A percentile compares a stretch with the other conserved stretches of the same genome.
Evolutionary conservation across 2,888 invertebrate species (phyloP).

Genomic region (Digitonthophagus gazella): DNA sequence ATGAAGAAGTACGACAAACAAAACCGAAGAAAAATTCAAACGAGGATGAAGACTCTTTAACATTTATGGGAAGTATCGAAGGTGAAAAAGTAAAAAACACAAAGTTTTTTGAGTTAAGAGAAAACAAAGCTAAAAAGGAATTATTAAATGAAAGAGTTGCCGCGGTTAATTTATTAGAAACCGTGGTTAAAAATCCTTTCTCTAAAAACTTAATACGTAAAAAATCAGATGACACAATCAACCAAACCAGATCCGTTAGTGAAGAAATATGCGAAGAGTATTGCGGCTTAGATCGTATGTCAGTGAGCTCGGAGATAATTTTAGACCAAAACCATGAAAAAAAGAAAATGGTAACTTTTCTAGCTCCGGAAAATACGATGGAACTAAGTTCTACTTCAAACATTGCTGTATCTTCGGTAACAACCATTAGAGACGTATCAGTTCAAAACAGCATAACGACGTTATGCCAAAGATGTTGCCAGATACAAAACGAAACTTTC

Average conservation of each 20-base stretch:
- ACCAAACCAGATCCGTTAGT: conserved; percentile 18
- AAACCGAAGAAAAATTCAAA: too few relatives aligned
- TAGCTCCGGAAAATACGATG: neutral
- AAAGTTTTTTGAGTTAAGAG: too few relatives aligned
- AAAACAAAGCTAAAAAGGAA: too few relatives aligned
- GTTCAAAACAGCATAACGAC: neutral
- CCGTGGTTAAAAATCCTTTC: neutral
- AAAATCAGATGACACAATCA: too few relatives aligned
- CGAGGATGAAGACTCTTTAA: neutral
- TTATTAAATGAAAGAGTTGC: neutral
- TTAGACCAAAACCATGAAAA: conserved; percentile 9
- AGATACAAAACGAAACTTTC: neutral
- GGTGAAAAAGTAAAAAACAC: neutral
- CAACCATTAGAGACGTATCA: conserved; percentile 15
- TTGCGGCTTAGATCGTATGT: conserved; percentile 10
- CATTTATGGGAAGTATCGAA: neutral
- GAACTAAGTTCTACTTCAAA: neutral
- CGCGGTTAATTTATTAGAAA: too few relatives aligned
- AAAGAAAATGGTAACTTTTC: neutral
- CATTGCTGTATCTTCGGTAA: neutral
- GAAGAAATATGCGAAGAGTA: conserved; percentile 21
- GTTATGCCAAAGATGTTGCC: neutral
- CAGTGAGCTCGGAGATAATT: conserved; percentile 9
- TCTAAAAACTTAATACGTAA: neutral
- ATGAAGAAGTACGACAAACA: too few relatives aligned